A percentile compares a stretch with the other conserved stretches of the same genome.
Conservation (phyloP, 2,888 invertebrate genomes). For the Acrobasis consociella region DNA sequence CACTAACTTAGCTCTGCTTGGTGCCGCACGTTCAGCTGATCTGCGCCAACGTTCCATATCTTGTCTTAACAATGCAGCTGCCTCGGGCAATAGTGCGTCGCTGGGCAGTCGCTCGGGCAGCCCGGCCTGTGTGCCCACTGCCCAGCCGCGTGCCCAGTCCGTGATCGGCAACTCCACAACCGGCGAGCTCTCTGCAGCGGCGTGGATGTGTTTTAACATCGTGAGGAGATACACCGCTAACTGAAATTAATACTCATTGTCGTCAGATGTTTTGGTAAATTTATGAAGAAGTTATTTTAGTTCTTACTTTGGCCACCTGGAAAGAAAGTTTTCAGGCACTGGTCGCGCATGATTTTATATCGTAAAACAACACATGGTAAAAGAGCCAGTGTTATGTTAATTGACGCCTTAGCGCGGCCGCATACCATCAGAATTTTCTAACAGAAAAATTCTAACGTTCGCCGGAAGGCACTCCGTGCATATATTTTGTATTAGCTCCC, state of each 20-base stretch:
- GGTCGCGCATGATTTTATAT: too few relatives aligned
- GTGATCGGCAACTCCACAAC: conserved; percentile 63
- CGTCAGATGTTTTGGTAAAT: too few relatives aligned
- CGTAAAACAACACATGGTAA: too few relatives aligned
- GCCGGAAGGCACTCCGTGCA: too few relatives aligned
- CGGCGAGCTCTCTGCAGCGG: conserved; percentile 44
- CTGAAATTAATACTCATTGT: conserved; percentile 37
- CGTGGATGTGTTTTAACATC: conserved; percentile 60
- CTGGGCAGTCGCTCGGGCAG: conserved; percentile 50
- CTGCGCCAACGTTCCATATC: conserved; percentile 54
- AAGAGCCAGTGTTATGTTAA: too few relatives aligned
- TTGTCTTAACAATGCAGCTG: conserved; percentile 48
- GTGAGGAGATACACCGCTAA: conserved; percentile 67
- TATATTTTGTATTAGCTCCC: too few relatives aligned
- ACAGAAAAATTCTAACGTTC: too few relatives aligned
- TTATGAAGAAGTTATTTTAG: too few relatives aligned
- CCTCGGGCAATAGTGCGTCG: conserved; percentile 51
- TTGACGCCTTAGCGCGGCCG: too few relatives aligned
- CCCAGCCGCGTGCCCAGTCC: conserved; percentile 76
- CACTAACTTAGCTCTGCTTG: conserved; percentile 42
- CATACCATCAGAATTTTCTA: too few relatives aligned
- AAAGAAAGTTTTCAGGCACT: too few relatives aligned
- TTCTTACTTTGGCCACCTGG: too few relatives aligned
- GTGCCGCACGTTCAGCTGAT: conserved; percentile 34
- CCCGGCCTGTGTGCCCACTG: conserved; percentile 60